These are phyloP conservation scores for Orchesellides sinensis DNA, from an alignment of 2,888 invertebrate species.

Conservation along the genomic window DNA sequence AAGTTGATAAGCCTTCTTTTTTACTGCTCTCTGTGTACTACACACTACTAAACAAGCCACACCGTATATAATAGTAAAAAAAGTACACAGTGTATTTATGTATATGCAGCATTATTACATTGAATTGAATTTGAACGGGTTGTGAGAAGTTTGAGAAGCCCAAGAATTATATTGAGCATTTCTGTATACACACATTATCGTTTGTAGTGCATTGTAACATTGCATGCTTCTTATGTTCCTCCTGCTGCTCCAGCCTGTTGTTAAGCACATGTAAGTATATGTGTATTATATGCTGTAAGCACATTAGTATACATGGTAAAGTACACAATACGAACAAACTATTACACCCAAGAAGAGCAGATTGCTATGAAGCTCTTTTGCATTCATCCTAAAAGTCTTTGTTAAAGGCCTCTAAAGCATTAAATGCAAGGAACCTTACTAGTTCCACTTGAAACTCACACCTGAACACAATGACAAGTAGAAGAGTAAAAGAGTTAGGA, in stretches of 20 bases:
- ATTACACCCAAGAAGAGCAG: no score
- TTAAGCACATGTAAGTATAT: constrained; percentile 64
- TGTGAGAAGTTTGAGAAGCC: no score
- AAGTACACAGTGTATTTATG: neutral
- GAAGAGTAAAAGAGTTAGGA: neutral
- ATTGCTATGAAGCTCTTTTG: constrained; percentile 2
- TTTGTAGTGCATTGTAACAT: constrained; percentile 42
- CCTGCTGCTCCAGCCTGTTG: constrained; percentile 41
- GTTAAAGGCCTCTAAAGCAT: constrained; percentile 13
- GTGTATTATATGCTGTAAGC: constrained; percentile 61
- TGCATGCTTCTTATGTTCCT: constrained; percentile 56
- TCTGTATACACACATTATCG: neutral
- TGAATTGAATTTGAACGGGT: no score
- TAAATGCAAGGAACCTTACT: neutral
- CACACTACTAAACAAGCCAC: constrained; percentile 50
- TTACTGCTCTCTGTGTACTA: constrained; percentile 40
- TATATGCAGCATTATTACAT: constrained; percentile 1
- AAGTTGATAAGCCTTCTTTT: constrained; percentile 38
- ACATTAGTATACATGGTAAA: constrained; percentile 65
- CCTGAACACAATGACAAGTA: constrained; percentile 70
- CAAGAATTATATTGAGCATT: no score
- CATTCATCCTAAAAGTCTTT: constrained; percentile 20
- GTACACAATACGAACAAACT: constrained; percentile 63
- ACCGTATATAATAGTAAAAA: no score
- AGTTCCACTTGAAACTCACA: constrained; percentile 66